These are phyloP conservation scores for Neolamprologus devosi DNA, from an alignment of 2,113 vertebrate species.

Conservation along the genomic window DNA sequence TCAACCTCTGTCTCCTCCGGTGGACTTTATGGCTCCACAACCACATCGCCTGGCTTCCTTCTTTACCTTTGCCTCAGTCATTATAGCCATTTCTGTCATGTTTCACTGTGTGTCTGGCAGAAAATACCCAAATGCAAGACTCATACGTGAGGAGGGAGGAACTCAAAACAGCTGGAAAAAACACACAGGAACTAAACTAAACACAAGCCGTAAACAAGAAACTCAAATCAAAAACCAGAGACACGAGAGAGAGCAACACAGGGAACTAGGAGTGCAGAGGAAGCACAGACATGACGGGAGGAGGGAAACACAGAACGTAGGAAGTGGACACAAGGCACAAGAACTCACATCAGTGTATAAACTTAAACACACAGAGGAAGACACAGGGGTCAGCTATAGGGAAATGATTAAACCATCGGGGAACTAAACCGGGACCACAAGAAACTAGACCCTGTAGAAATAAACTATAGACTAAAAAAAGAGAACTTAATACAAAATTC, in stretches of 20 bases:
- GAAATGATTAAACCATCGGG: background rate
- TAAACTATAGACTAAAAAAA: background rate
- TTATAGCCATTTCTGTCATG: background rate
- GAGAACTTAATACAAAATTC: background rate
- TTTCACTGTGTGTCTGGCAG: background rate
- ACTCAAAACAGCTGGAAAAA: background rate
- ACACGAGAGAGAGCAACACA: background rate
- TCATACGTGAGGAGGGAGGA: background rate
- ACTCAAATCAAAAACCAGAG: background rate
- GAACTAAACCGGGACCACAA: background rate
- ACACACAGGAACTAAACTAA: background rate
- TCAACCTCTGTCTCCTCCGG: background rate
- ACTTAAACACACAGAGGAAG: background rate
- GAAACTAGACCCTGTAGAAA: background rate
- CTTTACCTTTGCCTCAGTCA: background rate
- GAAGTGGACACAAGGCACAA: background rate
- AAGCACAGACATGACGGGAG: background rate
- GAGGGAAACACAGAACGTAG: fast-evolving
- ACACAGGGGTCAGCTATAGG: background rate
- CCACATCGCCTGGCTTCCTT: background rate
- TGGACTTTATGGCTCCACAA: background rate
- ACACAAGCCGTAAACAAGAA: background rate
- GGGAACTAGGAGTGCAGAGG: background rate
- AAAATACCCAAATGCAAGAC: background rate
- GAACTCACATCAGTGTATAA: background rate